Evolutionary conservation across 2,888 invertebrate genomes (phyloP).

Genomic region (Galerucella pusilla): DNA sequence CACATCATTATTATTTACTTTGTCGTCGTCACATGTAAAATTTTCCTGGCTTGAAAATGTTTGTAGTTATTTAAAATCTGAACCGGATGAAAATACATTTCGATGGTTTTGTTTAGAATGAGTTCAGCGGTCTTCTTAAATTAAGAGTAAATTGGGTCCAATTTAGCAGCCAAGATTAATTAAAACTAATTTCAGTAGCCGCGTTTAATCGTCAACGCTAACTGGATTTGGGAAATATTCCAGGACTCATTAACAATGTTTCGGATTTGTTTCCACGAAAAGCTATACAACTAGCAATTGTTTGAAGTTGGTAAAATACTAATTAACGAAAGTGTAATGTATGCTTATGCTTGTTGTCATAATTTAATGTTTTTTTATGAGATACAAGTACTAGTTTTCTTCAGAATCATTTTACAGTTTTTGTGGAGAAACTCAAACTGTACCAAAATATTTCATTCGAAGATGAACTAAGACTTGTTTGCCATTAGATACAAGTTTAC

Average conservation of each 20-base stretch:
- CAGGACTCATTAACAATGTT: constrained; percentile 1
- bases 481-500: no score
- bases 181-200: not conserved
- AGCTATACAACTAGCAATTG: not conserved
- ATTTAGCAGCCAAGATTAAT: constrained; percentile 6
- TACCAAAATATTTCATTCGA: no score
- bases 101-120: not conserved
- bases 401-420: no score
- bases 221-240: not conserved
- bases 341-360: not conserved
- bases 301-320: not conserved
- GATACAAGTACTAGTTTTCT: no score
- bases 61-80: not conserved
- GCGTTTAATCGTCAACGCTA: not conserved
- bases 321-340: not conserved
- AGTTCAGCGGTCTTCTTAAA: not conserved
- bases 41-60: not conserved
- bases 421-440: no score
- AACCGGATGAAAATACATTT: not conserved
- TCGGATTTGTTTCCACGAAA: not conserved
- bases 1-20: not conserved
- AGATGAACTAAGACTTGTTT: no score
- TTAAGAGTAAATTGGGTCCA: not conserved
- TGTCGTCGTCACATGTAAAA: not conserved
- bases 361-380: no score